Evolutionary conservation across 2,113 vertebrate species (phyloP).

Genomic region (Ceuthmochares aereus): DNA sequence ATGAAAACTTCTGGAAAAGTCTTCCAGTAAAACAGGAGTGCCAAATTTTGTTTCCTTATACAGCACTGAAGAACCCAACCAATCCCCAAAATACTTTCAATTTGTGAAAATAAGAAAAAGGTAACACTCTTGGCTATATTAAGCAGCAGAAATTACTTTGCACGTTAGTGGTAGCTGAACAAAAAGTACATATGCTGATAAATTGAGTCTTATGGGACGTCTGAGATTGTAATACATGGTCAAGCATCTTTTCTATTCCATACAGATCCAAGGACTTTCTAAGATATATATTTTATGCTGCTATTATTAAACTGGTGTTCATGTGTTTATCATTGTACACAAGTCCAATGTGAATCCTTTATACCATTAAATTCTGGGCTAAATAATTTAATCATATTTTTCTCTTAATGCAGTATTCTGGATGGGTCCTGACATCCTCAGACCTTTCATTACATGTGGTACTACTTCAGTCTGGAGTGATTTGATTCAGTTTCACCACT

Average conservation of each 20-base stretch:
- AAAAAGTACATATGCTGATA: not conserved
- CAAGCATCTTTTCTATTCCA: not conserved
- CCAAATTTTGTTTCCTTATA: not conserved
- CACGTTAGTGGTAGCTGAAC: rapidly evolving
- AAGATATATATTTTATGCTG: not conserved
- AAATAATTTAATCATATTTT: not conserved
- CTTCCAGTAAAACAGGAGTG: not conserved
- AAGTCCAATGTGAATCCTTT: not conserved
- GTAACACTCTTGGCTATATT: not conserved
- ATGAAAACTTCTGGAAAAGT: not conserved
- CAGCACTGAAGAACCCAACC: rapidly evolving
- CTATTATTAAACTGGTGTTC: not conserved
- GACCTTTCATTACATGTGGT: not conserved
- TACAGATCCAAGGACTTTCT: not conserved
- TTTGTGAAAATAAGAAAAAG: not conserved
- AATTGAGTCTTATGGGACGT: not conserved
- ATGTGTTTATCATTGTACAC: not conserved
- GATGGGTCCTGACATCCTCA: not conserved
- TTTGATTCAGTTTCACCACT: not conserved
- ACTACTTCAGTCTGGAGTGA: not conserved
- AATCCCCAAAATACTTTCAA: not conserved
- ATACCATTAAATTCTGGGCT: not conserved
- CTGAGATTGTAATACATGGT: not conserved
- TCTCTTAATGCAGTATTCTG: not conserved
- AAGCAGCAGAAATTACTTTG: not conserved